Conservation (phyloP, 2,113 vertebrate species). For the cat (Felis catus) region DNA sequence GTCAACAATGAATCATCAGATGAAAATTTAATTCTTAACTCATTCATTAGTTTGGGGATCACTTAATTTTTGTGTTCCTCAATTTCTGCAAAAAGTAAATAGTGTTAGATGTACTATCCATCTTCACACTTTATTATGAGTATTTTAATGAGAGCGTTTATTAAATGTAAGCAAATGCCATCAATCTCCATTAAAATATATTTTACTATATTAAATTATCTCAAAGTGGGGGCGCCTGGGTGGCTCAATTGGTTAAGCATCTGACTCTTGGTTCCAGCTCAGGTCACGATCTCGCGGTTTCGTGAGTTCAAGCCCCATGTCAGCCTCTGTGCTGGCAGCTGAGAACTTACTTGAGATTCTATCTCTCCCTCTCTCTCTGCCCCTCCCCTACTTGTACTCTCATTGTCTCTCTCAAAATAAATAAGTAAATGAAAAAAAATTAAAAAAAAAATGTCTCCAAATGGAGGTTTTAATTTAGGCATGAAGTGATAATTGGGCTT, state of each 20-base stretch:
- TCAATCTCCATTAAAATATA: neutral
- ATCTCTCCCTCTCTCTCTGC: no score
- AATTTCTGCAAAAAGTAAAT: constrained; percentile 31
- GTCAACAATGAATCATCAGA: neutral
- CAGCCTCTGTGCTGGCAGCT: no score
- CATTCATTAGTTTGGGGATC: neutral
- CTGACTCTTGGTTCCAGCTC: no score
- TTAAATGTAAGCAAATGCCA: neutral
- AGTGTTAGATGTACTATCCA: neutral
- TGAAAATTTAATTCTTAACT: neutral
- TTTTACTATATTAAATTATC: neutral
- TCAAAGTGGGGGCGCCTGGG: neutral
- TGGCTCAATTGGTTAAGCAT: no score
- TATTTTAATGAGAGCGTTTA: neutral
- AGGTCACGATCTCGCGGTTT: no score
- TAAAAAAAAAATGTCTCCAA: neutral
- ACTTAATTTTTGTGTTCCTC: neutral
- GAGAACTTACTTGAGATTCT: no score
- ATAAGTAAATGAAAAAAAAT: no score
- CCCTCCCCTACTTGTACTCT: no score
- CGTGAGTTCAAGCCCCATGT: no score
- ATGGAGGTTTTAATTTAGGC: neutral
- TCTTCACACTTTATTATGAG: neutral
- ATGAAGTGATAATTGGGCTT: neutral
- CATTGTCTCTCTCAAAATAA: no score